Percentiles rank a stretch among this genome's conserved stretches.
Evolutionary conservation across 2,888 invertebrate species (phyloP).

Genomic region (Stenodema calcarata): DNA sequence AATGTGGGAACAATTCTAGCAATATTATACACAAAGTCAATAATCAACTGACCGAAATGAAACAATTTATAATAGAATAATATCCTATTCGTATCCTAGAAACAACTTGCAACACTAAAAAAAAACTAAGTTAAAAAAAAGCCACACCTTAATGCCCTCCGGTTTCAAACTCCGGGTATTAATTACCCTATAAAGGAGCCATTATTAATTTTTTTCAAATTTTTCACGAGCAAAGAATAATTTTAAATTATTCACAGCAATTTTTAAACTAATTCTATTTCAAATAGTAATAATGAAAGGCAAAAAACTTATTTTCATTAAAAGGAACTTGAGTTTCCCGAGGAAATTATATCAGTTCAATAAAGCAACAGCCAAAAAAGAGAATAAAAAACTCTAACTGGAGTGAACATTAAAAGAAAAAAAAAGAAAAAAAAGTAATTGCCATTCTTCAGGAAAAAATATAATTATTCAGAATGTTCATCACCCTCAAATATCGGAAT

Average conservation of each 20-base stretch:
- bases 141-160: not conserved
- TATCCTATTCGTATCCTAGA: not conserved
- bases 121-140: not conserved
- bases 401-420: not conserved
- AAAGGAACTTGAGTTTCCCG: constrained; percentile 44
- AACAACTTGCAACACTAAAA: not conserved
- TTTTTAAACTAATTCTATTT: constrained; percentile 24
- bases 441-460: too few relatives aligned
- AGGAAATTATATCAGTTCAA: constrained; percentile 32
- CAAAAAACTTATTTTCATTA: constrained; percentile 24
- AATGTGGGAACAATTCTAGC: not conserved
- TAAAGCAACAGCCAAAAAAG: constrained; percentile 29
- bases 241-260: constrained; percentile 34
- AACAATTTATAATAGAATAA: not conserved
- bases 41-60: not conserved
- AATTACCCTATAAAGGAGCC: not conserved
- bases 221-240: constrained; percentile 12
- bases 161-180: not conserved
- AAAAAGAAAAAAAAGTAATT: not conserved
- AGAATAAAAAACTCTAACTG: not conserved
- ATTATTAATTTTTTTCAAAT: not conserved
- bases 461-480: too few relatives aligned
- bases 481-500: too few relatives aligned
- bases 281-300: constrained; percentile 21
- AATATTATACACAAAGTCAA: not conserved